phyloP scores from a whole-genome alignment of 2,888 invertebrate genomes.

The Sarcophaga variegata region DNA sequence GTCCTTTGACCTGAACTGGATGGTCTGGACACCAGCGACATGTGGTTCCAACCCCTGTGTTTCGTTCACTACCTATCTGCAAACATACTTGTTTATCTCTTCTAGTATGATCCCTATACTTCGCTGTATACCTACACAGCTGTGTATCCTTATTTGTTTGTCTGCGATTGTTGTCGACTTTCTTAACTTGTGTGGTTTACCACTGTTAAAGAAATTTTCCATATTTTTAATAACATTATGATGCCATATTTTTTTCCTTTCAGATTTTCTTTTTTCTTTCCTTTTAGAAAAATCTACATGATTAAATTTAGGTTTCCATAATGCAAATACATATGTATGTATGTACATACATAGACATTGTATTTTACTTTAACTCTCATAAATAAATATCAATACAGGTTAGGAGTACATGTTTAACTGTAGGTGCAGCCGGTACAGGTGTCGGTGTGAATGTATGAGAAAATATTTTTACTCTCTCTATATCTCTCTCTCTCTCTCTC shows the following conservation, averaged over 20 bases:
- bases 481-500: too few relatives aligned
- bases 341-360: not conserved
- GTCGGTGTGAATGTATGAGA: not conserved
- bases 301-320: slow-evolving; percentile 58
- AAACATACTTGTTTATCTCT: too few relatives aligned
- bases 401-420: not conserved
- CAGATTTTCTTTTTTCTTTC: not conserved
- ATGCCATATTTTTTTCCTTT: slow-evolving; percentile 2
- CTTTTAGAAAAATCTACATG: slow-evolving; percentile 41
- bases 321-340: too few relatives aligned
- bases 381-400: not conserved
- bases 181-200: slow-evolving; percentile 22
- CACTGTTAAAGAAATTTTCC: slow-evolving; percentile 15
- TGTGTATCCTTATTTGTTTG: not conserved
- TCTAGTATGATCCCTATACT: too few relatives aligned
- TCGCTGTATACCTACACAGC: too few relatives aligned
- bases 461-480: too few relatives aligned
- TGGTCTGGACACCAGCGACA: too few relatives aligned
- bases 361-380: not conserved
- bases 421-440: not conserved
- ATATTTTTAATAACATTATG: slow-evolving; percentile 26
- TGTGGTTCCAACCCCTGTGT: too few relatives aligned
- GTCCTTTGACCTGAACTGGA: too few relatives aligned
- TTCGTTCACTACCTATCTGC: too few relatives aligned
- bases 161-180: slow-evolving; percentile 1